Percentiles rank a stretch among this genome's conserved stretches.
phyloP scores from a whole-genome alignment of 2,888 invertebrate genomes.

The Listrodromus nycthemerus region DNA sequence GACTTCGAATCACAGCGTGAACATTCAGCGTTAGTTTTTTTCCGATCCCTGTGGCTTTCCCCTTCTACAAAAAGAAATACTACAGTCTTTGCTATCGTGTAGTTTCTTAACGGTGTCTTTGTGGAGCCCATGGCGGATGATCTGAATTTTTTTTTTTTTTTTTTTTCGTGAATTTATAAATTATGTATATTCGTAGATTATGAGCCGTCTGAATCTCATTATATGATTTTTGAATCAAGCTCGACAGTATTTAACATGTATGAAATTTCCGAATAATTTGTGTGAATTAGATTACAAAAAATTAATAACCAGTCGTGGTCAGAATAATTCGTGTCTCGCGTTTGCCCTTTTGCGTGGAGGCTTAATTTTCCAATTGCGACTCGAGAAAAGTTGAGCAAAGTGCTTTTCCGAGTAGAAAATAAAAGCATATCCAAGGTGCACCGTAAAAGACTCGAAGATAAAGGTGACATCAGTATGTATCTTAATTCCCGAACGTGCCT shows the following conservation, averaged over 20 bases:
- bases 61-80: not conserved
- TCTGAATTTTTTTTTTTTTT: no score
- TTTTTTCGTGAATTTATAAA: no score
- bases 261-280: no score
- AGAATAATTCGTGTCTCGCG: not conserved
- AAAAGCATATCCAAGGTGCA: not conserved
- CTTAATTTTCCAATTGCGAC: slow-evolving; percentile 3
- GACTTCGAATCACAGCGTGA: not conserved
- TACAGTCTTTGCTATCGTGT: not conserved
- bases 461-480: slow-evolving; percentile 31
- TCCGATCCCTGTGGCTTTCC: not conserved
- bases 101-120: not conserved
- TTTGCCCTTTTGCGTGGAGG: slow-evolving; percentile 17
- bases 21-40: not conserved
- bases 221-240: no score
- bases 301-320: slow-evolving; percentile 7
- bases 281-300: not conserved
- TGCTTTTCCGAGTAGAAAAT: not conserved
- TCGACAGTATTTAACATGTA: no score
- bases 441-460: not conserved
- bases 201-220: no score
- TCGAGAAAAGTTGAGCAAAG: slow-evolving; percentile 14
- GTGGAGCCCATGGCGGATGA: no score
- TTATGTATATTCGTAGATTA: no score
- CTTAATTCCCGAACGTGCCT: not conserved